These are phyloP conservation scores for Flexamia atlantica DNA, from an alignment of 2,888 invertebrate species.

Conservation along the genomic window DNA sequence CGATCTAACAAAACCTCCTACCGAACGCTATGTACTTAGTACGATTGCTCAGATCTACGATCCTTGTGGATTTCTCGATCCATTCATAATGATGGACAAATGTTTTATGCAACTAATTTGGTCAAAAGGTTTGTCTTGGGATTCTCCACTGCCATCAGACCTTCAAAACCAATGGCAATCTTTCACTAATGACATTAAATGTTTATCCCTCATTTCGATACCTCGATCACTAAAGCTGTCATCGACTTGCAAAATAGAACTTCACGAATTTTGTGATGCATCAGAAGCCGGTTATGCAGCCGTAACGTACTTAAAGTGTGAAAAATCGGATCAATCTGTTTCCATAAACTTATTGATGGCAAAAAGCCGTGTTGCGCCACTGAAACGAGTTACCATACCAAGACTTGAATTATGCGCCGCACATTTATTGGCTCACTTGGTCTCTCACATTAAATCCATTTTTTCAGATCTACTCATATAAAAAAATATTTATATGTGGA, in stretches of 20 bases:
- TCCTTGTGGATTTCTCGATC: slow-evolving; percentile 30
- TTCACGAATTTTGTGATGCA: slow-evolving; percentile 57
- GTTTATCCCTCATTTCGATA: neutral
- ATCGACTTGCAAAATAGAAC: neutral
- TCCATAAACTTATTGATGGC: slow-evolving; percentile 41
- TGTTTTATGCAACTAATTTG: slow-evolving; percentile 55
- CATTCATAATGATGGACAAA: slow-evolving; percentile 38
- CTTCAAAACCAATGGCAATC: neutral
- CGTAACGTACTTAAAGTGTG: neutral
- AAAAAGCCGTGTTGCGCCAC: slow-evolving; percentile 60
- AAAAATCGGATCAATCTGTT: neutral
- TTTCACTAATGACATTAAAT: neutral
- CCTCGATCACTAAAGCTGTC: slow-evolving; percentile 3
- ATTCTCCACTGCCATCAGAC: slow-evolving; percentile 29
- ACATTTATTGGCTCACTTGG: neutral
- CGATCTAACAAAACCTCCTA: neutral
- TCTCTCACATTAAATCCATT: neutral
- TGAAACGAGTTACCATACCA: slow-evolving; percentile 67
- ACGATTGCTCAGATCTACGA: slow-evolving; percentile 26
- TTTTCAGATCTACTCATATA: neutral
- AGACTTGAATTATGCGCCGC: slow-evolving; percentile 68
- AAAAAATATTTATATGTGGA: neutral
- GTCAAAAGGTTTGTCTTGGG: slow-evolving; percentile 39
- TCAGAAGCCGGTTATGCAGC: slow-evolving; percentile 52
- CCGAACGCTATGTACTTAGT: neutral